Conservation (phyloP, 1,140 invertebrate species). For the Atta texana region DNA sequence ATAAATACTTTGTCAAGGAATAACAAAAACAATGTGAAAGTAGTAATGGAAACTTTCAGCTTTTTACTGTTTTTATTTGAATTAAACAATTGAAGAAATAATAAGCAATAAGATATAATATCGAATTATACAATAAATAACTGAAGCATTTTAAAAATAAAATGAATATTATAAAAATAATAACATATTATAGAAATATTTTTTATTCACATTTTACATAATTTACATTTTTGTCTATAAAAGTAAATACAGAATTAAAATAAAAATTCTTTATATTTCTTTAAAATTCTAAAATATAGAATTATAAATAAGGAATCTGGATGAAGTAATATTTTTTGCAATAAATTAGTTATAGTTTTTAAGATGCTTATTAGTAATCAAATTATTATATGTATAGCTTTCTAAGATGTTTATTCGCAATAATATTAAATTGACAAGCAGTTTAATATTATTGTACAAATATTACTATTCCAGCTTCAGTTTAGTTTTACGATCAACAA, state of each 20-base stretch:
- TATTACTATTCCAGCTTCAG: no score
- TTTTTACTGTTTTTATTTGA: not conserved
- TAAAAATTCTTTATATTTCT: no score
- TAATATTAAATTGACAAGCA: no score
- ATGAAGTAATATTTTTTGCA: no score
- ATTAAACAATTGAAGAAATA: not conserved
- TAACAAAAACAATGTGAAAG: not conserved
- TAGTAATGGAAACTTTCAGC: not conserved
- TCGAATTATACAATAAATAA: not conserved
- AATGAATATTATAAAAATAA: not conserved
- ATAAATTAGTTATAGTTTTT: no score
- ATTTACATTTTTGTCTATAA: not conserved
- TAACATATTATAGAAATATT: slow-evolving; percentile 1
- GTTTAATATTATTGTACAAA: no score
- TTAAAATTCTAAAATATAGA: no score
- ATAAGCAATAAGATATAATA: not conserved
- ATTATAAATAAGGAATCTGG: no score
- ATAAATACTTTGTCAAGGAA: not conserved
- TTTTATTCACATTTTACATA: not conserved
- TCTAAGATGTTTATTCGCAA: no score
- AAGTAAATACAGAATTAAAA: not conserved
- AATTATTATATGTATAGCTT: no score
- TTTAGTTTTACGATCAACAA: no score
- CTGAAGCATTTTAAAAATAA: not conserved
- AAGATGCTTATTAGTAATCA: no score